Evolutionary conservation across 2,113 vertebrate species (phyloP), one percentile per base, ranked within the genome.

Genomic region (Himantopus leucocephalus): DNA sequence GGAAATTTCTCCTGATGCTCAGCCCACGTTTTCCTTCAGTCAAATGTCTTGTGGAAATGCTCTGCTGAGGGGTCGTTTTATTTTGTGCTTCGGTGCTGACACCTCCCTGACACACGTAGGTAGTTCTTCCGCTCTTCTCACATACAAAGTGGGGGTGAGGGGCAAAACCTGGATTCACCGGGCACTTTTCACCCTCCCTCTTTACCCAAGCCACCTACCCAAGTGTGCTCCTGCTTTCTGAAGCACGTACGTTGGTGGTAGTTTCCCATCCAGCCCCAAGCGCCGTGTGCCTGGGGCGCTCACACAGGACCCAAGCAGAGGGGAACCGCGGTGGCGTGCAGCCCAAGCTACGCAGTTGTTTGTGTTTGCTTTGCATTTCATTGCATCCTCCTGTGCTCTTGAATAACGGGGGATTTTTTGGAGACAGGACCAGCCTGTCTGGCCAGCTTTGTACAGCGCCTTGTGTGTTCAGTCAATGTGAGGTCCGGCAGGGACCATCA

Each of bases 231-330:
- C 79, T 39, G 17, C 43, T 73, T 82, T 53, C 64, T 47, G 55
- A 73, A 68, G 48, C 16, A 17, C 2, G 2, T 7, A 14, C 4
- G 1, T 23, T 39, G 50, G 37, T 34, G 20, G 27, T 4, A 27
- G 30, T 29, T 72, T 53, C 47, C 34, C 6, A 6, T 7, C 37
- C 59, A 56, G 53, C 6, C 6, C 39, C 53, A 56, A 50, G 26
- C 2, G 0, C 62, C 2, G 1, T 8, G 18, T 32, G 43, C 48
- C 34, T 24, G 22, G 45, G 8, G 14, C 0, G 2, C 27, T 45
- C 2, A 0, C 52, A 27, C 45, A 4, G 2, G 24, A 37, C 17
- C 22, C 27, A 5, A 6, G 9, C 14, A 32, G 47, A 85, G 32
- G 41, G 53, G 17, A 96, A 32, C 15, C 1, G 1, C 0, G 2